Conservation (phyloP, 2,797 vertebrate species). For the Sebastes variabilis region DNA sequence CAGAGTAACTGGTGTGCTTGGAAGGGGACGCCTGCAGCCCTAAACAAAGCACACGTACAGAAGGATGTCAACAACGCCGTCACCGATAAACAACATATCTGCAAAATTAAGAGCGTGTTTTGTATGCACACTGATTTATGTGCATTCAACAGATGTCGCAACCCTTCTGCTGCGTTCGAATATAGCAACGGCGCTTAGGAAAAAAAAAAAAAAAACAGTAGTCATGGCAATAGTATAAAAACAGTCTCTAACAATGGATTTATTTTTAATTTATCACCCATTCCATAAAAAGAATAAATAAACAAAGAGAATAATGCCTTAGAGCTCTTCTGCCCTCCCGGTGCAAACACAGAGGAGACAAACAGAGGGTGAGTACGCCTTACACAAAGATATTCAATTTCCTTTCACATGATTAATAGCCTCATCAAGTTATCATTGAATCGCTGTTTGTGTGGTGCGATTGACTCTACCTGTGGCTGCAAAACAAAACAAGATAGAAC, state of each 20-base stretch:
- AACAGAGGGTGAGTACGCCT: conserved; percentile 1
- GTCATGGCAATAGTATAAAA: conserved; percentile 40
- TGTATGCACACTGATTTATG: conserved; percentile 13
- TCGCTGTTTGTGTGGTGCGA: conserved; percentile 7
- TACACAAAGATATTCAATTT: conserved; percentile 17
- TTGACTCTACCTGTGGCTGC: background rate
- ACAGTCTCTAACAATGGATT: conserved; percentile 33
- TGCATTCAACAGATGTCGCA: conserved; percentile 36
- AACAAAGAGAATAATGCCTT: conserved; percentile 25
- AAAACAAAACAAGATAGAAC: conserved; percentile 8
- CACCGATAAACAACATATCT: background rate
- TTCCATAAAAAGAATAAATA: conserved; percentile 34
- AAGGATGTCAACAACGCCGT: conserved; percentile 37
- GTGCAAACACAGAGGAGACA: conserved; percentile 28
- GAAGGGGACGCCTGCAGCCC: conserved; percentile 97
- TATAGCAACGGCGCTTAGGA: background rate
- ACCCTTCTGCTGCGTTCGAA: conserved; percentile 4
- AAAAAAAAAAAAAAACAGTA: conserved; percentile 37
- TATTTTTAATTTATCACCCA: conserved; percentile 4
- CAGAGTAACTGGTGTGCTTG: conserved; percentile 97
- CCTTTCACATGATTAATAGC: conserved; percentile 48
- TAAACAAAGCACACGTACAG: conserved; percentile 64
- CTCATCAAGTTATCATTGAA: conserved; percentile 41
- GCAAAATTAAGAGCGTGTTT: background rate
- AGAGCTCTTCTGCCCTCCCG: conserved; percentile 9